A percentile compares a stretch with the other conserved stretches of the same genome.
These are phyloP conservation scores for Zosterops pallidus DNA, from an alignment of 2,113 vertebrate genomes.

Conservation along the genomic window DNA sequence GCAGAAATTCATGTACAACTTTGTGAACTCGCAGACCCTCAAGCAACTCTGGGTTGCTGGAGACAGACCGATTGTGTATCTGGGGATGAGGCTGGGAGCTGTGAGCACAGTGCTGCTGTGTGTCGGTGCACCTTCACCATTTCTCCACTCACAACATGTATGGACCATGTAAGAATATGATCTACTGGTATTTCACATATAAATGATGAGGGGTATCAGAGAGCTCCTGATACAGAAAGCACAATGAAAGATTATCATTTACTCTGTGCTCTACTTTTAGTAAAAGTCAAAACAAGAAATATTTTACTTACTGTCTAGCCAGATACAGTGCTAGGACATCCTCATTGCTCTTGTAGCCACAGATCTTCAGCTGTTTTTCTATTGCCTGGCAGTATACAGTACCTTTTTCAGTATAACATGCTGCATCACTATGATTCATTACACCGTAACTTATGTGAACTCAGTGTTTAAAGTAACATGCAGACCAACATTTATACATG, in stretches of 20 bases:
- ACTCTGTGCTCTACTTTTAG: neutral
- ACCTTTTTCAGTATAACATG: constrained; percentile 45
- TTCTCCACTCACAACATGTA: neutral
- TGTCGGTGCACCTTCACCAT: neutral
- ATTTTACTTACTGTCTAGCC: constrained; percentile 72
- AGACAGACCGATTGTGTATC: neutral
- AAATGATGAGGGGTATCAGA: neutral
- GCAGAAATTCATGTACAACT: neutral
- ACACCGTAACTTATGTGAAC: neutral
- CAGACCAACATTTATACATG: constrained; percentile 20
- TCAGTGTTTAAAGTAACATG: neutral
- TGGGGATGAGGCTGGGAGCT: neutral
- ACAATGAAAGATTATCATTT: neutral
- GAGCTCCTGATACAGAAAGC: neutral
- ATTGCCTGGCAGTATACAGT: constrained; percentile 71
- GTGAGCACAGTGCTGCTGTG: neutral
- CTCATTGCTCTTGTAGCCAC: constrained; percentile 68
- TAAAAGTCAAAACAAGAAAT: neutral
- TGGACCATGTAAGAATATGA: neutral
- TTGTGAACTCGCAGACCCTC: neutral
- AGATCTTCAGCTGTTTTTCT: constrained; percentile 73
- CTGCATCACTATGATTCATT: neutral
- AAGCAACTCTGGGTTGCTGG: neutral
- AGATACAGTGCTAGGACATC: constrained; percentile 75
- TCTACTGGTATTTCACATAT: neutral